Percentiles rank a stretch among this genome's conserved stretches.
phyloP scores from a whole-genome alignment of 2,113 vertebrate genomes.

The Esox niger region DNA sequence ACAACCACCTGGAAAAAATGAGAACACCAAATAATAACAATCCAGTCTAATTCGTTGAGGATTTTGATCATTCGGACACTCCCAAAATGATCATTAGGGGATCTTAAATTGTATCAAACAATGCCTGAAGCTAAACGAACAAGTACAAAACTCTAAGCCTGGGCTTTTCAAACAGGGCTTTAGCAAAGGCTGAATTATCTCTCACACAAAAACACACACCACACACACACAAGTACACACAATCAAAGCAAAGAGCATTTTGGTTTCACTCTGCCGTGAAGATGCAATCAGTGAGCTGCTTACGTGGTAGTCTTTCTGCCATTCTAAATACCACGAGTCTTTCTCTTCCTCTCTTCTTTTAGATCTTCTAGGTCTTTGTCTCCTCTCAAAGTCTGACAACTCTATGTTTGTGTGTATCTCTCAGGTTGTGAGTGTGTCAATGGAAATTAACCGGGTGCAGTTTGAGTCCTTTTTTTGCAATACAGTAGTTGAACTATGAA shows the following conservation, averaged over 20 bases:
- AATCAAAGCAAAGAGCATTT: conserved; percentile 14
- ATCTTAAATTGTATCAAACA: too few relatives aligned
- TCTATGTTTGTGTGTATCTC: not conserved
- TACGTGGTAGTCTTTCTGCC: conserved; percentile 43
- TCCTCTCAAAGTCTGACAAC: conserved; percentile 10
- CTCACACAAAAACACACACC: too few relatives aligned
- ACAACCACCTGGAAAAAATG: too few relatives aligned
- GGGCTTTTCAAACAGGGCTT: too few relatives aligned
- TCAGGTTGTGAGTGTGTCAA: conserved; percentile 2
- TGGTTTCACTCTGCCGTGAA: conserved; percentile 46
- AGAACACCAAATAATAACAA: too few relatives aligned
- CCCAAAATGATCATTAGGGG: too few relatives aligned
- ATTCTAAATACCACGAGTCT: conserved; percentile 26
- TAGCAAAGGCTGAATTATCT: too few relatives aligned
- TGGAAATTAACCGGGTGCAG: not conserved
- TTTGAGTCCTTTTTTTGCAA: not conserved
- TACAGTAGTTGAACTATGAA: not conserved
- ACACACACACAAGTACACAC: too few relatives aligned
- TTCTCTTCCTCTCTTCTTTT: not conserved
- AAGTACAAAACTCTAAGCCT: too few relatives aligned
- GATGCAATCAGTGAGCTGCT: conserved; percentile 59
- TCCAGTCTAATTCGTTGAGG: too few relatives aligned
- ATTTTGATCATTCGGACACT: too few relatives aligned
- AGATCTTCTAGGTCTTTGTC: conserved; percentile 8
- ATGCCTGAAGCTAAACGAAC: too few relatives aligned